Percentiles rank a stretch among this genome's conserved stretches.
Evolutionary conservation across 2,888 invertebrate genomes (phyloP).

Genomic region (Cheilosia vernalis): DNA sequence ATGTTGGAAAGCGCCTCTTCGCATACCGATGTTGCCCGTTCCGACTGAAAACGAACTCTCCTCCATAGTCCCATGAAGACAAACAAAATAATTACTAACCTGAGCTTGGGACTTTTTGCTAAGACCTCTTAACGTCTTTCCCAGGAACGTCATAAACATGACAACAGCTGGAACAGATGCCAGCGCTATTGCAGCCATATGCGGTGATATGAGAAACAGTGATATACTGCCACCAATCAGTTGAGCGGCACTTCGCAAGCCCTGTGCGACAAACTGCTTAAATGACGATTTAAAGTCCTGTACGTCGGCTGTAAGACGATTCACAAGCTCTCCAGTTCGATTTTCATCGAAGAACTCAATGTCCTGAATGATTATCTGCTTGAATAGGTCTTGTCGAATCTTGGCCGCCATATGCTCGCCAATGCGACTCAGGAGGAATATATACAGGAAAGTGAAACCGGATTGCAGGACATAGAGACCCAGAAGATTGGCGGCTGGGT

Average conservation of each 20-base stretch:
- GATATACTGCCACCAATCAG: slow-evolving; percentile 85
- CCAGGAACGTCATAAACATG: slow-evolving; percentile 92
- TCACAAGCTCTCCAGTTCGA: slow-evolving; percentile 95
- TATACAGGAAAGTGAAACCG: slow-evolving; percentile 94
- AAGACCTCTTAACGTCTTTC: slow-evolving; percentile 89
- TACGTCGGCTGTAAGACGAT: slow-evolving; percentile 95
- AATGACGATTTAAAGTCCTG: slow-evolving; percentile 99
- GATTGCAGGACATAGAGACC: slow-evolving; percentile 85
- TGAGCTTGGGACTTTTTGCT: slow-evolving; percentile 93
- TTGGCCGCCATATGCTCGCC: slow-evolving; percentile 94
- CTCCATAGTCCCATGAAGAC: slow-evolving; percentile 30
- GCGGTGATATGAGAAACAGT: slow-evolving; percentile 93
- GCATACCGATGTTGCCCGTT: slow-evolving; percentile 93
- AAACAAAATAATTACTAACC: slow-evolving; percentile 83
- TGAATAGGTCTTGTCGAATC: slow-evolving; percentile 92
- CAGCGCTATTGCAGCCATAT: slow-evolving; percentile 92
- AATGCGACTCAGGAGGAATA: slow-evolving; percentile 92
- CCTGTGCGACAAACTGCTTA: slow-evolving; percentile 96
- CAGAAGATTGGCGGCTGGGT: slow-evolving; percentile 81
- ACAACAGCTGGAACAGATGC: slow-evolving; percentile 94
- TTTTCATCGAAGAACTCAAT: slow-evolving; percentile 95
- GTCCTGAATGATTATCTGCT: slow-evolving; percentile 91
- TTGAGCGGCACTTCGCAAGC: slow-evolving; percentile 93
- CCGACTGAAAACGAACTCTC: slow-evolving; percentile 85
- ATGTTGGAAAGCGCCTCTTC: slow-evolving; percentile 97